Percentiles rank a stretch among this genome's conserved stretches.
Conservation (phyloP, 2,113 vertebrate genomes). For the Gymnarchus niloticus region DNA sequence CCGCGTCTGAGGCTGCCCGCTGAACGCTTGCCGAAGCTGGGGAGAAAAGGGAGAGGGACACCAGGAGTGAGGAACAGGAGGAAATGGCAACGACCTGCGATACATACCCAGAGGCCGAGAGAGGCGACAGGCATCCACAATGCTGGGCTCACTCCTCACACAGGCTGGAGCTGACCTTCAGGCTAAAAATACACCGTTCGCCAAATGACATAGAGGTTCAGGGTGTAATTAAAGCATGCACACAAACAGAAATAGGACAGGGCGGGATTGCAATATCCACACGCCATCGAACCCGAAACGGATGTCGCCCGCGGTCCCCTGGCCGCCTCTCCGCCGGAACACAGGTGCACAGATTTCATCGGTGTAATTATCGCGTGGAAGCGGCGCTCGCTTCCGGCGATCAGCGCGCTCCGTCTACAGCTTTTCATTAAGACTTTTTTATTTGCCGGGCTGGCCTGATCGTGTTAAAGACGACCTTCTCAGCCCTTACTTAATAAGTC, state of each 20-base stretch:
- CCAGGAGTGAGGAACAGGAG: not conserved
- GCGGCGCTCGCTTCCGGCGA: not conserved
- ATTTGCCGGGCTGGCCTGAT: not conserved
- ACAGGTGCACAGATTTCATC: not conserved
- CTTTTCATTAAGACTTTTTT: not conserved
- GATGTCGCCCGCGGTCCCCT: not conserved
- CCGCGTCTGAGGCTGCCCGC: slow-evolving; percentile 93
- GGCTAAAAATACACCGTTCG: not conserved
- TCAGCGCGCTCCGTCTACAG: not conserved
- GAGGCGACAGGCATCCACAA: too few relatives aligned
- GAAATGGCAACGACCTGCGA: too few relatives aligned
- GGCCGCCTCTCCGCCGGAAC: too few relatives aligned
- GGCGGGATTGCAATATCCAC: not conserved
- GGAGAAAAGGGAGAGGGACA: slow-evolving; percentile 26
- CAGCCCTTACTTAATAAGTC: too few relatives aligned
- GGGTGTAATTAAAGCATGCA: not conserved
- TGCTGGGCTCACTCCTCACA: not conserved
- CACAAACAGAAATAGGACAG: not conserved
- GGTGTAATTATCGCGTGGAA: not conserved
- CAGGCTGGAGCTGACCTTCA: not conserved
- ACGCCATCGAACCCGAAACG: not conserved
- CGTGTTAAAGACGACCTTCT: too few relatives aligned
- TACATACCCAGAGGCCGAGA: not conserved
- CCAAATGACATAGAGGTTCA: not conserved
- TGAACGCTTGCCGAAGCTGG: slow-evolving; percentile 92